Base-by-base conservation (phyloP, 2,113 vertebrate genomes). In the Semicossyphus pulcher region DNA sequence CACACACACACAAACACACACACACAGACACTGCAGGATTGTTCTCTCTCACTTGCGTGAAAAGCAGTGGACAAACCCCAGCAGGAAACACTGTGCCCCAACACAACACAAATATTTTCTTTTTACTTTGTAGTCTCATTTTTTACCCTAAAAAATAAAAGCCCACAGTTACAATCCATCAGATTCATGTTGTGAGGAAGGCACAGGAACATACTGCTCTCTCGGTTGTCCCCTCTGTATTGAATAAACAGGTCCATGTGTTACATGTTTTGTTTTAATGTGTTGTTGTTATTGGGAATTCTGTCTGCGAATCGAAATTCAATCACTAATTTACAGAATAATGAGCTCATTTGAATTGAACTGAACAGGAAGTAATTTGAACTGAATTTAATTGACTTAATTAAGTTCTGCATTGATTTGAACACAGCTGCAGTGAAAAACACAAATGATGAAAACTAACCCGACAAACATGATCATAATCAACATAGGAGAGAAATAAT, bases 31-130 rank as follows among this genome's bases (percentile, higher is more conserved):
- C 26, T 25, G 51, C 16, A 42, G 31, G 34, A 63, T 53, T 76
- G 62, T 66, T 76, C 42, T 48, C 44, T 70, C 51, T 49, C 41
- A 61, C 29, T 44, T 71, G 28, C 10, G 34, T 29, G 14, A 48
- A 18, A 71, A 51, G 42, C 25, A 48, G 52, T 57, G 31, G 44
- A 64, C 16, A 57, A 68, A 64, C 47, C 28, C 41, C 58, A 60
- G 23, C 15, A 29, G 48, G 20, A 53, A 80, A 57, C 51, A 47
- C 16, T 4, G 18, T 32, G 28, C 23, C 47, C 31, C 21, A 37
- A 11, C 37, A 47, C 26, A 59, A 37, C 48, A 59, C 18, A 54
- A 63, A 49, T n/a, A 0, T 14, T 52, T 41, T 44, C 4, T 66
- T 28, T 37, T 59, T 32, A n/a, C n/a, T 51, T 60, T 67, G 5